These are phyloP conservation scores for Trichogramma dendrolimi DNA, from an alignment of 2,888 invertebrate genomes.

Conservation along the genomic window DNA sequence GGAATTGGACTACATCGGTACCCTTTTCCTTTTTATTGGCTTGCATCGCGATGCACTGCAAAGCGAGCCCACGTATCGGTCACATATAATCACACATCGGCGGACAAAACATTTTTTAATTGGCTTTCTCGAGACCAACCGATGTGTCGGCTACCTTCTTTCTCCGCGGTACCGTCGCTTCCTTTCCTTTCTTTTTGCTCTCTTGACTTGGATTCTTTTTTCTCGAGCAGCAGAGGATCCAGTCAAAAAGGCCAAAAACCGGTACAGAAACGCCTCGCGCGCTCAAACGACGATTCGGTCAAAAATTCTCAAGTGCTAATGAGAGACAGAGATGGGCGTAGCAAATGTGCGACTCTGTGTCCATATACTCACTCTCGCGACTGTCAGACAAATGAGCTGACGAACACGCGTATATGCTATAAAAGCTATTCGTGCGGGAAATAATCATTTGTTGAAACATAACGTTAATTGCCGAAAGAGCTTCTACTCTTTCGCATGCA, in stretches of 20 bases:
- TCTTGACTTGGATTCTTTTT: background rate
- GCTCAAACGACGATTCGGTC: background rate
- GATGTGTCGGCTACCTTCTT: conserved; percentile 23
- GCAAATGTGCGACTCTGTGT: conserved; percentile 14
- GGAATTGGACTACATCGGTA: too few relatives aligned
- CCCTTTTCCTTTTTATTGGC: too few relatives aligned
- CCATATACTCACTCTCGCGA: background rate
- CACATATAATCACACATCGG: conserved; percentile 30
- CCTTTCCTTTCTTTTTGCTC: background rate
- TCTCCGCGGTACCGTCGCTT: conserved; percentile 7
- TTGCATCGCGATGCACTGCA: too few relatives aligned
- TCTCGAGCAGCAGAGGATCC: background rate
- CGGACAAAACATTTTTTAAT: conserved; percentile 54
- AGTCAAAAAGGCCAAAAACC: conserved; percentile 2
- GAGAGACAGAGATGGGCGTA: conserved; percentile 20
- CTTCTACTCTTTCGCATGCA: conserved; percentile 1
- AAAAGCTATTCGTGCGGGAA: conserved; percentile 6
- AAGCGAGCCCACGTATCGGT: background rate
- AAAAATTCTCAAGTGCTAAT: conserved; percentile 28
- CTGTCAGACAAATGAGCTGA: conserved; percentile 31
- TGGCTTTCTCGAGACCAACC: conserved; percentile 43
- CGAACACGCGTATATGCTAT: conserved; percentile 34
- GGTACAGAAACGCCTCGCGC: conserved; percentile 4
- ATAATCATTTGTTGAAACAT: conserved; percentile 27
- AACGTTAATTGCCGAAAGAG: conserved; percentile 20